Percentiles rank a stretch among this genome's conserved stretches.
Conservation (phyloP, 1,140 invertebrate genomes). For the Macrostomum lignano region DNA sequence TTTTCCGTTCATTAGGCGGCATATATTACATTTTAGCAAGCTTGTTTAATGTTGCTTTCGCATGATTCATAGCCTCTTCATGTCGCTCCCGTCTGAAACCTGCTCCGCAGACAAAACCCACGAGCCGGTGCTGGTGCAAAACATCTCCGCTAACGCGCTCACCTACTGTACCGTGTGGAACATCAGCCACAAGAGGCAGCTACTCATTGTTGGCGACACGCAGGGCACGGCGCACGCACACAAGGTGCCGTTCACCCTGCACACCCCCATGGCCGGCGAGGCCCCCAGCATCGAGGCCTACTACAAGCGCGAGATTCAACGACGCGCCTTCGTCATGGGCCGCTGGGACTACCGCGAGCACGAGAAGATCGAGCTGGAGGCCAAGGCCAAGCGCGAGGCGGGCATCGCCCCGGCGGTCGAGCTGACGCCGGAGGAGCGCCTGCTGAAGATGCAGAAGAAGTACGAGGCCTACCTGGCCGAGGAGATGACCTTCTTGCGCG, state of each 20-base stretch:
- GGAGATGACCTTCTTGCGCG: not conserved
- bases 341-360: conserved; percentile 24
- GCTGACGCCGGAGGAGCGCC: conserved; percentile 20
- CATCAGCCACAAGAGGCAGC: conserved; percentile 11
- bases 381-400: conserved; percentile 17
- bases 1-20: too few relatives aligned
- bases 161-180: conserved; percentile 18
- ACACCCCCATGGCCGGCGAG: conserved; percentile 27
- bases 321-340: conserved; percentile 17
- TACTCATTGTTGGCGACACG: conserved; percentile 22
- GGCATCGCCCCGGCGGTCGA: conserved; percentile 18
- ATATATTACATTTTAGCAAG: too few relatives aligned
- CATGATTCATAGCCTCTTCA: too few relatives aligned
- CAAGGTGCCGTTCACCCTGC: conserved; percentile 22
- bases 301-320: conserved; percentile 23
- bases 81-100: too few relatives aligned
- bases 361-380: conserved; percentile 21
- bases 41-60: too few relatives aligned
- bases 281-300: conserved; percentile 21
- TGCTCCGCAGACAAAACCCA: conserved; percentile 30
- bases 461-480: not conserved
- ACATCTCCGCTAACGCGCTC: conserved; percentile 16
- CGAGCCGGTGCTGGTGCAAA: conserved; percentile 24
- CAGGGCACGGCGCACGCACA: conserved; percentile 25
- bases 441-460: conserved; percentile 11